A percentile compares a stretch with the other conserved stretches of the same genome.
Evolutionary conservation across 2,888 invertebrate genomes (phyloP).

Genomic region (Rhingia rostrata): DNA sequence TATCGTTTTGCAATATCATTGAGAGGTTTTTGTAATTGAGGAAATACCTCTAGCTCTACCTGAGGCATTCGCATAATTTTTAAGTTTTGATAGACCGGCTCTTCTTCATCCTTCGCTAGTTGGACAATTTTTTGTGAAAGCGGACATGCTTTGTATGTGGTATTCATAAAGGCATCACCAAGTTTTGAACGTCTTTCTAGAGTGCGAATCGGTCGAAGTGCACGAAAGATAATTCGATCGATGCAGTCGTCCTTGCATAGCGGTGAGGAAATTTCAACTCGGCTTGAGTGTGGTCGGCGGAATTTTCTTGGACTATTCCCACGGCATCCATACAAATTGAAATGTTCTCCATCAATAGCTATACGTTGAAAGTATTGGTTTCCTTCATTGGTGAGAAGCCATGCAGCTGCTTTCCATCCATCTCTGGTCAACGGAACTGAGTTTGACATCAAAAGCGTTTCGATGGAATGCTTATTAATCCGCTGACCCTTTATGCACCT

Average conservation of each 20-base stretch:
- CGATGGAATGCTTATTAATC: conserved; percentile 78
- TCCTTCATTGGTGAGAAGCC: conserved; percentile 80
- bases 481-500: conserved; percentile 79
- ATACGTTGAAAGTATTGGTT: conserved; percentile 81
- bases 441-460: conserved; percentile 77
- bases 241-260: conserved; percentile 75
- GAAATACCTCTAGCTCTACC: conserved; percentile 81
- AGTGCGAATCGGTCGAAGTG: conserved; percentile 77
- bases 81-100: conserved; percentile 79
- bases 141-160: conserved; percentile 80
- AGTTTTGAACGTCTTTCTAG: conserved; percentile 75
- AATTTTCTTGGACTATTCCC: conserved; percentile 80
- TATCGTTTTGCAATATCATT: conserved; percentile 81
- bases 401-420: conserved; percentile 81
- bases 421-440: conserved; percentile 81
- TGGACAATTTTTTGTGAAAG: conserved; percentile 80
- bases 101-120: conserved; percentile 78
- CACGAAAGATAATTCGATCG: conserved; percentile 76
- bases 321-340: conserved; percentile 79
- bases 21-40: conserved; percentile 79
- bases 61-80: conserved; percentile 81
- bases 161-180: conserved; percentile 76
- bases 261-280: conserved; percentile 11
- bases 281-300: conserved; percentile 77
- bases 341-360: conserved; percentile 77